Evolutionary conservation across 1,140 invertebrate genomes (phyloP), one percentile per base, ranked within the genome.

Genomic region (Caenorhabditis tropicalis): DNA sequence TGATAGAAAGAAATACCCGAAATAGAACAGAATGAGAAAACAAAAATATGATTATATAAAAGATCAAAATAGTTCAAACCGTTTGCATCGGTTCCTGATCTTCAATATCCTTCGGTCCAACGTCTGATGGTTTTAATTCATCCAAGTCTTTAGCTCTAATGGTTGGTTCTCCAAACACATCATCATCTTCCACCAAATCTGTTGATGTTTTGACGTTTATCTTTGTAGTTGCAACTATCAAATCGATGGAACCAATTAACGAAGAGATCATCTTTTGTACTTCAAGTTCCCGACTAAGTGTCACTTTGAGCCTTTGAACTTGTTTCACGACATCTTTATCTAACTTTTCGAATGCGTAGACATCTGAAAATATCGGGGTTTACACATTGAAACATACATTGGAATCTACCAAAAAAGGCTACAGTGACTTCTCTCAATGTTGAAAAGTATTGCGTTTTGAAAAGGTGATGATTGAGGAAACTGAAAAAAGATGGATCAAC

Each of bases 61-160:
- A 21, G 10, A 10, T 24, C n/a, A 10, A 27, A 10, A 56, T 10
- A 1, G 6, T 65, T 46, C n/a, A 74, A 74, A 43, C 43, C 43
- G 36, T 74, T n/a, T 21, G 6, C 65, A 74, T 74, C 0, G 16
- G 1, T 12, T 46, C 65, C 21, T 74, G 36, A 3, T 74, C 65
- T 10, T 24, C n/a, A n/a, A n/a, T n/a, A n/a, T n/a, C 36, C 12
- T 39, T 36, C 1, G 36, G 19, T 21, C 19, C 65, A 24, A 10
- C 36, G 9, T 74, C 36, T n/a, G 36, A 43, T 15, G 65, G 65
- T 46, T 74, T 74, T 15, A 74, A 24, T n/a, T 46, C 65, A 74
- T 74, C 65, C 36, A 74, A 74, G 15, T 74, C 65, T 74, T 24
- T 74, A 3, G 65, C 65, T 74, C 65, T n/a, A 24, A 74, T 74